A percentile compares a stretch with the other conserved stretches of the same genome.
Evolutionary conservation across 2,113 vertebrate species (phyloP).

Genomic region (Python bivittatus): DNA sequence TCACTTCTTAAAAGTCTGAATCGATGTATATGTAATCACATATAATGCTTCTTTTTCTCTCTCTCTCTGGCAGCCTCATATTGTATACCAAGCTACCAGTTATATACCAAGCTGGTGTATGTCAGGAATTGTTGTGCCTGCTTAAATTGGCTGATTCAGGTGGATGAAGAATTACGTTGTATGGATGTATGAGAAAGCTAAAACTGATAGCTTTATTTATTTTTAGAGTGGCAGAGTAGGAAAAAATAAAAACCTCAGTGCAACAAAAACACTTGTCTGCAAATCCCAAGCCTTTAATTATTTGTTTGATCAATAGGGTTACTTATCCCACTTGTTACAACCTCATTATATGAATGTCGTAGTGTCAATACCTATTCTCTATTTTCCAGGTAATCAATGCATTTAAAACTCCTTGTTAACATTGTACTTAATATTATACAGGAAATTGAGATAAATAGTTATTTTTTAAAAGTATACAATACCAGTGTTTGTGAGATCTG

Average conservation of each 20-base stretch:
- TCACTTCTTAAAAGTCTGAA: no score
- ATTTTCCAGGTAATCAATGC: background rate
- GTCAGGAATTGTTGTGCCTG: background rate
- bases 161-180: background rate
- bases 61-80: background rate
- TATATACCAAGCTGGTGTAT: background rate
- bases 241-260: background rate
- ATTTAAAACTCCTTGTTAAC: background rate
- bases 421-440: background rate
- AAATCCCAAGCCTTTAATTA: background rate
- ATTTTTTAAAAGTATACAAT: constrained; percentile 46
- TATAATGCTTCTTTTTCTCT: background rate
- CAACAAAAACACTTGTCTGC: background rate
- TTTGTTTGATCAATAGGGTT: background rate
- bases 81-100: no score
- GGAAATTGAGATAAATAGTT: background rate
- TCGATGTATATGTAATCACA: no score
- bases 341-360: background rate
- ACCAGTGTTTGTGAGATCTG: constrained; percentile 92
- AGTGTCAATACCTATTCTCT: background rate
- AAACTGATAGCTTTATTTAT: background rate
- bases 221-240: background rate
- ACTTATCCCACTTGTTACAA: background rate
- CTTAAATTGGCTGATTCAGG: background rate
- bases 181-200: background rate